These are phyloP conservation scores for Troides aeacus DNA, from an alignment of 2,888 invertebrate species.

Conservation along the genomic window DNA sequence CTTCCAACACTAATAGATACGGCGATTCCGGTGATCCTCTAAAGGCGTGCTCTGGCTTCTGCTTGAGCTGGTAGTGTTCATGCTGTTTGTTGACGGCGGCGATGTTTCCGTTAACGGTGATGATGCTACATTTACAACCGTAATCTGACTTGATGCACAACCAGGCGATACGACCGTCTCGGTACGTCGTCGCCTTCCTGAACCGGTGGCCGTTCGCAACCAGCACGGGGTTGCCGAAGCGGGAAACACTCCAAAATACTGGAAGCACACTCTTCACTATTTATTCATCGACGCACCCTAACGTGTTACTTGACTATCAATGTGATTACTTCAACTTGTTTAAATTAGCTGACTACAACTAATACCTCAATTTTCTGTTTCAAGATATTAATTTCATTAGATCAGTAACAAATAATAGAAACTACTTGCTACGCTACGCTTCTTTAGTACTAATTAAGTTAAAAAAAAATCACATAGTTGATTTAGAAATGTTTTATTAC, in stretches of 20 bases:
- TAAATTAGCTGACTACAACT: neutral
- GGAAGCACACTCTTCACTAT: conserved; percentile 44
- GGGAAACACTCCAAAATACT: conserved; percentile 62
- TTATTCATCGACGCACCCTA: neutral
- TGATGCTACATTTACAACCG: conserved; percentile 59
- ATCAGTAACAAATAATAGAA: too few relatives aligned
- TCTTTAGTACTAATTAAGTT: too few relatives aligned
- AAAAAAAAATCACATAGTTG: neutral
- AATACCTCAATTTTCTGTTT: neutral
- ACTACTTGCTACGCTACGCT: too few relatives aligned
- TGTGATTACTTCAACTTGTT: neutral
- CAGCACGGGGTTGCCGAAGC: conserved; percentile 63
- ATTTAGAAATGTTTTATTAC: neutral
- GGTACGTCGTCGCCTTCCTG: conserved; percentile 44
- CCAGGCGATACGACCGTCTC: conserved; percentile 47
- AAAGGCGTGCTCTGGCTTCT: conserved; percentile 13
- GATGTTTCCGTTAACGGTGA: conserved; percentile 49
- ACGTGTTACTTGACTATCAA: neutral
- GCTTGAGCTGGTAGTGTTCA: conserved; percentile 43
- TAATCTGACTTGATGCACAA: conserved; percentile 68
- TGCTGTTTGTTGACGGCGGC: conserved; percentile 51
- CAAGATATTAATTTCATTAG: neutral
- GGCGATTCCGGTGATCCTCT: neutral
- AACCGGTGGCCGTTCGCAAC: conserved; percentile 60
- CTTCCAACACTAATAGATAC: neutral